Evolutionary conservation across 2,797 vertebrate genomes (phyloP), one percentile per base, ranked within the genome.

Genomic region (Rhinella marina): DNA sequence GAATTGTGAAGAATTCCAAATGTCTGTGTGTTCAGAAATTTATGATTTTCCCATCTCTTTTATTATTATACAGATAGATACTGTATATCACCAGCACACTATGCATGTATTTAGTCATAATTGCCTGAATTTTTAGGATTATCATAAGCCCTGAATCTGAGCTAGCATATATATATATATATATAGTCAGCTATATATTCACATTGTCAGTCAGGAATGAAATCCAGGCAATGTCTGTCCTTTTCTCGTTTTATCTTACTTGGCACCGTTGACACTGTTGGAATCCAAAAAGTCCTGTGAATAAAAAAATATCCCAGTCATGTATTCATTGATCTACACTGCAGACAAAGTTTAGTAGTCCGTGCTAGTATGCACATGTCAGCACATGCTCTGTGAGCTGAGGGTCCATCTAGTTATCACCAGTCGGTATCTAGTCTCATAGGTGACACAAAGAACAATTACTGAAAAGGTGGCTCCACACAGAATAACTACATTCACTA

Each of bases 221-320:
- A 52, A 76, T 50, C 41, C 73, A 76, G 48, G 52, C 48, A 48
- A 10, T 25, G 73, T 76, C 73, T 14, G 41, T 76, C 73, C 23
- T 76, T 76, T 76, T 76, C 23, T 76, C 72, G 50, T n/a, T 76
- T 73, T 73, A 73, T 50, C 70, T 41, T 23, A 13, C 72, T 48
- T 50, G 21, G 72, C 72, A 50, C 72, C 13, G 72, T 75, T 75
- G 19, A 76, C 73, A 50, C 21, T 76, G 48, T 52, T 76, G 48
- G 32, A 76, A 48, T 76, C 73, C 41, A 76, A 52, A 48, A 52
- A 50, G 52, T 75, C 10, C 41, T 75, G 72, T 9, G 4, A 75
- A 75, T 48, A 75, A 21, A 72, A 68, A 76, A 76, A 76, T n/a
- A 50, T 23, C 48, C 12, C 14, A 48, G 2, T 75, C 9, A 10